Percentiles rank a stretch among this genome's conserved stretches.
Evolutionary conservation across 2,797 vertebrate species (phyloP).

Genomic region (Fundulus diaphanus): DNA sequence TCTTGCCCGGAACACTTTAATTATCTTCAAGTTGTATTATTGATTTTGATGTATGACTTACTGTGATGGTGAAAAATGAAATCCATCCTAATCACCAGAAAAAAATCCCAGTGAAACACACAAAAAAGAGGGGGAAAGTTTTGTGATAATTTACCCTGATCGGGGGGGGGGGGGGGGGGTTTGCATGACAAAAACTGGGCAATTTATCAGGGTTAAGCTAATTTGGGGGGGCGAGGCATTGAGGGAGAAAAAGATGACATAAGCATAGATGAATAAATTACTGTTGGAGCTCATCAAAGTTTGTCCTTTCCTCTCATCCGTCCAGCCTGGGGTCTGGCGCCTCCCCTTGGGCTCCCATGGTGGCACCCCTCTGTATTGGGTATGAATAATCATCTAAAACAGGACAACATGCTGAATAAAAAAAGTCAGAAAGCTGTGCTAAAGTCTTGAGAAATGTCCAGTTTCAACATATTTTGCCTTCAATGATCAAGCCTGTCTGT

Average conservation of each 20-base stretch:
- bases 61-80: not conserved
- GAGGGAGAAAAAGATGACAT: not conserved
- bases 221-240: not conserved
- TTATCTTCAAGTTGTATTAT: not conserved
- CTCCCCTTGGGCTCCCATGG: not conserved
- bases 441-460: not conserved
- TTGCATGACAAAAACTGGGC: not conserved
- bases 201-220: not conserved
- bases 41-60: not conserved
- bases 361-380: not conserved
- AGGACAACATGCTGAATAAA: not conserved
- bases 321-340: no score
- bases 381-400: not conserved
- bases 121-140: not conserved
- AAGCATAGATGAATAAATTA: no score
- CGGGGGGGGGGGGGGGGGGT: no score
- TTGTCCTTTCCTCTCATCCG: not conserved
- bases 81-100: not conserved
- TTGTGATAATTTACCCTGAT: not conserved
- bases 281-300: not conserved
- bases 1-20: not conserved
- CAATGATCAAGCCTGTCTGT: not conserved
- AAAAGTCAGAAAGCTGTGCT: not conserved
- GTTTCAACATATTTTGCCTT: not conserved
- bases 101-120: not conserved